Percentiles rank a stretch among this genome's conserved stretches.
Evolutionary conservation across 2,888 invertebrate genomes (phyloP).

Genomic region (Apamea monoglypha): DNA sequence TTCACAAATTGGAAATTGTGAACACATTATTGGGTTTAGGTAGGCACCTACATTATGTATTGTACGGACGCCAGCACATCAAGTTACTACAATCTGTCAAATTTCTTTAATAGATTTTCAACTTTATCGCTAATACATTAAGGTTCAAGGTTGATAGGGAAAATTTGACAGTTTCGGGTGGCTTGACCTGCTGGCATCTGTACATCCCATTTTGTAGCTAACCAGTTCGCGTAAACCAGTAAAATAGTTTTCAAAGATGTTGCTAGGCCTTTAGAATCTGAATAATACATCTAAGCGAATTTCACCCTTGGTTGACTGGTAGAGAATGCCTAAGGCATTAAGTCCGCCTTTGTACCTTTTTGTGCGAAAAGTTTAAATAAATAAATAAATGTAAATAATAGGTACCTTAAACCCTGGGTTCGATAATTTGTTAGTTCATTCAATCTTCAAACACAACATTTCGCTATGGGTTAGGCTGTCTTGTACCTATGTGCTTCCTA

Average conservation of each 20-base stretch:
- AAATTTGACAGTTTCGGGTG: too few relatives aligned
- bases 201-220: background rate
- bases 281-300: background rate
- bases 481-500: background rate
- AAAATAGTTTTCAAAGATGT: background rate
- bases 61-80: too few relatives aligned
- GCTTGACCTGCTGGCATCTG: too few relatives aligned
- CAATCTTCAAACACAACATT: background rate
- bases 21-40: background rate
- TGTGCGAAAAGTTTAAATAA: too few relatives aligned
- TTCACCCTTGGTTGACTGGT: background rate
- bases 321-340: too few relatives aligned
- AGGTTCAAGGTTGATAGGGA: too few relatives aligned
- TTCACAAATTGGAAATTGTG: background rate
- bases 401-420: background rate
- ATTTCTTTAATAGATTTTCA: too few relatives aligned
- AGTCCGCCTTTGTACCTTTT: too few relatives aligned
- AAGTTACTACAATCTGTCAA: too few relatives aligned
- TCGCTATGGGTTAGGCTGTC: background rate
- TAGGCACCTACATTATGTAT: background rate
- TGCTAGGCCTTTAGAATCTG: background rate
- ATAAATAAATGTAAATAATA: background rate
- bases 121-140: too few relatives aligned
- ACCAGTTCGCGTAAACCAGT: background rate
- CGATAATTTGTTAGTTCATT: background rate